Base-by-base conservation (phyloP, 2,888 invertebrate species). In the Cheilosia pagana region DNA sequence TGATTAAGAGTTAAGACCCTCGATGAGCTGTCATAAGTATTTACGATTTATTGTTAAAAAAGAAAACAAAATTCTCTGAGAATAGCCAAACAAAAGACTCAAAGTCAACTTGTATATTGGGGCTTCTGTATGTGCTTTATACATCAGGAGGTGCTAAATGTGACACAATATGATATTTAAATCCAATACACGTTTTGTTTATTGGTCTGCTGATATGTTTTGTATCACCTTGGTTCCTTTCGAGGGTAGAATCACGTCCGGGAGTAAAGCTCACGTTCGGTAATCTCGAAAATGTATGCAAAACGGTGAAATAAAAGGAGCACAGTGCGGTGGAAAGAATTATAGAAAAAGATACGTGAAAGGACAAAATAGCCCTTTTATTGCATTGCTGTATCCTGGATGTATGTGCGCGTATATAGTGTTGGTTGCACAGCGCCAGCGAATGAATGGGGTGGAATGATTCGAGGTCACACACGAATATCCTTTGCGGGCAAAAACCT, bases 121-220 rank as follows among this genome's bases (percentile, higher is more conserved):
- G 35, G 52, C 25, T 67, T 45, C 45, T 50, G n/a, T 28, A 14
- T 5, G 2, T 6, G n/a, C 16, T 8, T 16, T 16, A 19, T 3
- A 19, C 19, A n/a, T n/a, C n/a, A 16, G 16, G 12, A 62, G 67
- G 62, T 78, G 50, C 16, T 45, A 78, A 57, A 74, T 83, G 74
- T 83, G 74, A 76, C 67, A 79, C 68, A 76, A 71, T 85, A 45
- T 68, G 81, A 81, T 85, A 81, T 85, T 85, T 76, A 81, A 85
- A 85, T 85, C 85, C 81, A 85, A 85, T 85, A 60, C 85, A 85
- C 85, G 85, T 85, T 76, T 85, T 70, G 81, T 85, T 85, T 85
- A 85, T 85, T 85, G 85, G 85, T 85, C 85, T 85, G 81, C 70
- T 67, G 85, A 85, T 85, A 81, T 81, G 85, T 62, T 65, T 71